Conservation (phyloP, 1,140 invertebrate genomes). For the Phthorimaea operculella region DNA sequence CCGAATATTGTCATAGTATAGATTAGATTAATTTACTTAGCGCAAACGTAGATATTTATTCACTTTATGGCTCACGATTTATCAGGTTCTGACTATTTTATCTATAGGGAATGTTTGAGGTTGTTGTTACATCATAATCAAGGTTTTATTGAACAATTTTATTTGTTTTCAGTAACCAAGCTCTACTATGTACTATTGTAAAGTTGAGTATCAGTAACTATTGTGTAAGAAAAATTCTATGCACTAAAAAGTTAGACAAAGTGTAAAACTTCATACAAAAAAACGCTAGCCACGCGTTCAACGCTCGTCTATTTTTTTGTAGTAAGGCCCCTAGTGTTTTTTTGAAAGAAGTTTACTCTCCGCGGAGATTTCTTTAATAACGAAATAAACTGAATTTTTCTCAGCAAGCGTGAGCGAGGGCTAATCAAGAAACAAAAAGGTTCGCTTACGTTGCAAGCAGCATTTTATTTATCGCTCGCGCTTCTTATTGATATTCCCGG, state of each 20-base stretch:
- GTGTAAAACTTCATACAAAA: too few relatives aligned
- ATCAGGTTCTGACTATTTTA: not conserved
- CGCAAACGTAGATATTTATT: not conserved
- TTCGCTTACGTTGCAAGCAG: conserved; percentile 17
- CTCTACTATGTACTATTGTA: too few relatives aligned
- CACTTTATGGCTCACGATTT: not conserved
- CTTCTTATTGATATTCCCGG: conserved; percentile 38
- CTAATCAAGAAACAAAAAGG: conserved; percentile 2
- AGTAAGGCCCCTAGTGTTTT: not conserved
- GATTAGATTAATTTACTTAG: not conserved
- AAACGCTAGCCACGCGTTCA: too few relatives aligned
- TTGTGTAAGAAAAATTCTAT: too few relatives aligned
- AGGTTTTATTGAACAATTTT: not conserved
- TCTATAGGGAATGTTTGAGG: not conserved
- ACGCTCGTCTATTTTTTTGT: too few relatives aligned
- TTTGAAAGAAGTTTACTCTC: not conserved
- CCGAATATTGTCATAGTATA: conserved; percentile 1
- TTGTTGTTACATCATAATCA: not conserved
- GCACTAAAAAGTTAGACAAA: too few relatives aligned
- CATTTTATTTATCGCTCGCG: conserved; percentile 35
- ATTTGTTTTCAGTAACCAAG: too few relatives aligned
- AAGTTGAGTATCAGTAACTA: too few relatives aligned
- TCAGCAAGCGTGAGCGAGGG: not conserved
- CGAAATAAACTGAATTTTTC: conserved; percentile 1
- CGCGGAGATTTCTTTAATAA: not conserved